Conservation (phyloP, 2,888 invertebrate species). For the Epinotia nisella region DNA sequence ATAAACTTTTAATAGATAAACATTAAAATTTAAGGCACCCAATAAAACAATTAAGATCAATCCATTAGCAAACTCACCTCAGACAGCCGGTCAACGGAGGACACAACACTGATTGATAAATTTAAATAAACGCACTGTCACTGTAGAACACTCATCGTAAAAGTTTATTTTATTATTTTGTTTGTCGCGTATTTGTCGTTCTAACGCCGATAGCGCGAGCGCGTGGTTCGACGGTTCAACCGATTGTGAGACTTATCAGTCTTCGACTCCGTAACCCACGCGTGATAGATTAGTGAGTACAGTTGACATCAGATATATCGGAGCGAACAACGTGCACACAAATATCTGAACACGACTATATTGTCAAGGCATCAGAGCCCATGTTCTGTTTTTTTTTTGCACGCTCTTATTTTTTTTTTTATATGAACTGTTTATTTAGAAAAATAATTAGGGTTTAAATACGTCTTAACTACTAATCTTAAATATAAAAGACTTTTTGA, state of each 20-base stretch:
- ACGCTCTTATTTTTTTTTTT: too few species aligned
- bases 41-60: constrained; percentile 19
- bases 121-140: constrained; percentile 27
- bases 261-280: constrained; percentile 21
- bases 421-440: too few species aligned
- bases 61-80: constrained; percentile 15
- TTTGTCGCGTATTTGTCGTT: constrained; percentile 5
- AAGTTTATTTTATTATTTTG: constrained; percentile 10
- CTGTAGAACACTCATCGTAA: constrained; percentile 14
- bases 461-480: too few species aligned
- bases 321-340: not conserved
- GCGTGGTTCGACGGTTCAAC: constrained; percentile 16
- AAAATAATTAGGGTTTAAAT: too few species aligned
- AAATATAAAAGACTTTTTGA: too few species aligned
- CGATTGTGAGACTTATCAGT: constrained; percentile 26
- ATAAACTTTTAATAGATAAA: constrained; percentile 1
- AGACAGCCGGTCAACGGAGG: constrained; percentile 1
- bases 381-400: not conserved
- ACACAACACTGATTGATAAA: constrained; percentile 16
- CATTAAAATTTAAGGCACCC: not conserved
- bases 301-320: not conserved
- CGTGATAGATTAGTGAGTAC: constrained; percentile 25
- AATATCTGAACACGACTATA: not conserved
- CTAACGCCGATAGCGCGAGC: not conserved
- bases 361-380: not conserved